phyloP scores from a whole-genome alignment of 2,113 vertebrate species.

The Corynorhinus townsendii region DNA sequence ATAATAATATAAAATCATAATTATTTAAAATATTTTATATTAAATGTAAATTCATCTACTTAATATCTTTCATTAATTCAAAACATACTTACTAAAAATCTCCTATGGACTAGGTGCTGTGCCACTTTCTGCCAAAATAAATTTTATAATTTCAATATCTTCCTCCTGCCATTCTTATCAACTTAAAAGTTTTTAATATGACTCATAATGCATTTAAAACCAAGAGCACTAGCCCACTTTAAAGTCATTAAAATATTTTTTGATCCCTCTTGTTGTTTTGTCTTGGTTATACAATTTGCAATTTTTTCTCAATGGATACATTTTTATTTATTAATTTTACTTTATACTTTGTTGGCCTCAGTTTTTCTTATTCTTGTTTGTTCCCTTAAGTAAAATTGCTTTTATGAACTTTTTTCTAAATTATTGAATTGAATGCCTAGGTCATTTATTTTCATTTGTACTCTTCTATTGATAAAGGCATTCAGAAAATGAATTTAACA shows the following conservation, averaged over 20 bases:
- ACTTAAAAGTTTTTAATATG: not conserved
- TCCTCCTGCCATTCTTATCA: not conserved
- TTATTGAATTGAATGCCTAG: not conserved
- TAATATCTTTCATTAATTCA: not conserved
- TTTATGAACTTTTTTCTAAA: not conserved
- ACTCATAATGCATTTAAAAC: not conserved
- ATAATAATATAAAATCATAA: not conserved
- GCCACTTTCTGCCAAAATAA: not conserved
- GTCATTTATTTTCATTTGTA: conserved; percentile 31
- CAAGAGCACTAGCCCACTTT: not conserved
- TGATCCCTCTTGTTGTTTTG: not conserved
- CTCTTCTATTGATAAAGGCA: not conserved
- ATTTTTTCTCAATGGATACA: not conserved
- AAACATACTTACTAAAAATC: not conserved
- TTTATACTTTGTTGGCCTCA: not conserved
- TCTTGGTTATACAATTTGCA: not conserved
- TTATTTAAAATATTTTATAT: not conserved
- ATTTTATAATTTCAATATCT: not conserved
- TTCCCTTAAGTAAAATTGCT: not conserved
- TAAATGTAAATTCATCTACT: not conserved
- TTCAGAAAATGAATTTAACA: not conserved
- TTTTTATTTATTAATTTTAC: not conserved
- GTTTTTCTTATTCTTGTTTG: not conserved
- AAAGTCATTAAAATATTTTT: not conserved
- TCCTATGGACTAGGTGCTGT: not conserved